These are phyloP conservation scores for Zosterops borbonicus DNA, from an alignment of 2,113 vertebrate genomes.

Conservation along the genomic window DNA sequence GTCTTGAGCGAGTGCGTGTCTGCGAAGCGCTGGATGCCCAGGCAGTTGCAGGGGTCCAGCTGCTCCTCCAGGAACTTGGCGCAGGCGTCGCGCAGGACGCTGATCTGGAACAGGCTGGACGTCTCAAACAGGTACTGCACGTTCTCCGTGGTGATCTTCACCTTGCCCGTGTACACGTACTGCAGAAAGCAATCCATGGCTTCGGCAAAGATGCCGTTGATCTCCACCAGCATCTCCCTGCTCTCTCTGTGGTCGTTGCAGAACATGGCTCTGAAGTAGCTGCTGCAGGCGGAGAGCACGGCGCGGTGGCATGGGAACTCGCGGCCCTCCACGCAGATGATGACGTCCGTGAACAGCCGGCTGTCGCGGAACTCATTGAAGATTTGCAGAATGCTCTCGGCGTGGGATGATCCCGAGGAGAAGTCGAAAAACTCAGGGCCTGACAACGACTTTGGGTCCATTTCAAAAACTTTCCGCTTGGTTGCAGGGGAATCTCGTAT, in stretches of 20 bases:
- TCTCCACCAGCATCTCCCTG: slow-evolving; percentile 92
- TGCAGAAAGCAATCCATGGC: slow-evolving; percentile 97
- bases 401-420: slow-evolving; percentile 90
- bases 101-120: slow-evolving; percentile 95
- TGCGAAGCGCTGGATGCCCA: slow-evolving; percentile 96
- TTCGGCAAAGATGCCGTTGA: slow-evolving; percentile 93
- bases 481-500: slow-evolving; percentile 92
- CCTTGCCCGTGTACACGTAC: slow-evolving; percentile 95
- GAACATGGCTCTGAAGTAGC: slow-evolving; percentile 97
- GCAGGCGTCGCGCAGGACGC: slow-evolving; percentile 89
- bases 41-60: slow-evolving; percentile 95
- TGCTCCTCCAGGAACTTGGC: slow-evolving; percentile 98
- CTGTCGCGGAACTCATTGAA: slow-evolving; percentile 96
- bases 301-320: slow-evolving; percentile 95
- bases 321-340: slow-evolving; percentile 91
- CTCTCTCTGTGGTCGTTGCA: slow-evolving; percentile 93
- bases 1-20: slow-evolving; percentile 93
- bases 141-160: slow-evolving; percentile 95
- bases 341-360: slow-evolving; percentile 92
- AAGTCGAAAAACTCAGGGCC: slow-evolving; percentile 92
- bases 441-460: slow-evolving; percentile 87
- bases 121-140: slow-evolving; percentile 98
- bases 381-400: slow-evolving; percentile 93
- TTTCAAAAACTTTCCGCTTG: slow-evolving; percentile 97
- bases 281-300: slow-evolving; percentile 92